These are phyloP conservation scores for Montipora foliosa DNA, from an alignment of 64 coral and sea anemone genomes.

Conservation along the genomic window DNA sequence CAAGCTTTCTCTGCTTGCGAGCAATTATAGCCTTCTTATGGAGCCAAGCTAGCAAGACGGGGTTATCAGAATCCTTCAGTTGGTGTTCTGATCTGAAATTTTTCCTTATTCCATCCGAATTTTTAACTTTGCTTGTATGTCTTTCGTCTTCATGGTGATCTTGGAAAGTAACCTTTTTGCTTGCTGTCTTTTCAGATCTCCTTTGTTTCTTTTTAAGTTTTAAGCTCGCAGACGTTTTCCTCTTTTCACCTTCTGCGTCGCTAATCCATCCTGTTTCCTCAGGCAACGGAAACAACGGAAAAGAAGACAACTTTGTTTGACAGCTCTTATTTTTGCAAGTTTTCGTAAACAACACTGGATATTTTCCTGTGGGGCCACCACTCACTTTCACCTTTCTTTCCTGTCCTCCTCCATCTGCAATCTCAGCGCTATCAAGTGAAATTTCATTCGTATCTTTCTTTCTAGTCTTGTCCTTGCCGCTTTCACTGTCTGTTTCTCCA, in stretches of 20 bases:
- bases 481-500: slow-evolving; percentile 59
- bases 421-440: background rate
- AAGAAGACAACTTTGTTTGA: slow-evolving; percentile 80
- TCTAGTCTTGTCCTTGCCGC: slow-evolving; percentile 10
- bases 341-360: slow-evolving; percentile 79
- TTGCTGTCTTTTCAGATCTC: slow-evolving; percentile 36
- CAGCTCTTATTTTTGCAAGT: slow-evolving; percentile 73
- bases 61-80: slow-evolving; percentile 83
- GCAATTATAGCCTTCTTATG: slow-evolving; percentile 78
- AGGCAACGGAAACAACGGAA: slow-evolving; percentile 77
- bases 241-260: slow-evolving; percentile 49
- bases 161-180: background rate
- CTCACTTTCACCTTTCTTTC: slow-evolving; percentile 2
- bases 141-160: slow-evolving; percentile 26
- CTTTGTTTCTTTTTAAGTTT: slow-evolving; percentile 32
- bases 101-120: slow-evolving; percentile 83
- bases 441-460: slow-evolving; percentile 19
- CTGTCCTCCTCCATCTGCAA: background rate
- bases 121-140: slow-evolving; percentile 46
- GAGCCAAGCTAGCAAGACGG: slow-evolving; percentile 75
- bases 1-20: slow-evolving; percentile 65
- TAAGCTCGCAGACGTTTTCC: slow-evolving; percentile 22
- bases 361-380: slow-evolving; percentile 54
- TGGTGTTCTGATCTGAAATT: slow-evolving; percentile 80
- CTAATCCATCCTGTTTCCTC: slow-evolving; percentile 92